These are phyloP conservation scores for Cheilosia pagana DNA, from an alignment of 2,888 invertebrate species.

Conservation along the genomic window DNA sequence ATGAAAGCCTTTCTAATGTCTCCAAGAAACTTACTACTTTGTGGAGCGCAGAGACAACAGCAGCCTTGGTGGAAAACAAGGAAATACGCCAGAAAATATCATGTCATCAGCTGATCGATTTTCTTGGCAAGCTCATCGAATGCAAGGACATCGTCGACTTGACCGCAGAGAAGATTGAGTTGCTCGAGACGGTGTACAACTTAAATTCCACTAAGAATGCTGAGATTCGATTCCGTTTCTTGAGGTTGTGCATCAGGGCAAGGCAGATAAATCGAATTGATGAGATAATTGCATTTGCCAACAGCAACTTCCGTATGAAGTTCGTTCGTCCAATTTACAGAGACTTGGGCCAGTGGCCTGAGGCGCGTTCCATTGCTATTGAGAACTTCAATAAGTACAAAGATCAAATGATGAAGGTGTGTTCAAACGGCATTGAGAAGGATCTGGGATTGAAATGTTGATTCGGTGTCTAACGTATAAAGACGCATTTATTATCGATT, in stretches of 20 bases:
- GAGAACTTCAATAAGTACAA: slow-evolving; percentile 89
- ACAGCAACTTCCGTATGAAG: slow-evolving; percentile 95
- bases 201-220: slow-evolving; percentile 88
- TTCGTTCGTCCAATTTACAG: slow-evolving; percentile 94
- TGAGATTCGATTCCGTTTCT: slow-evolving; percentile 92
- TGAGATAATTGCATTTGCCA: slow-evolving; percentile 90
- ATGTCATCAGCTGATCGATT: slow-evolving; percentile 88
- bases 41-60: slow-evolving; percentile 85
- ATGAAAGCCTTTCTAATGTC: slow-evolving; percentile 87
- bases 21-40: slow-evolving; percentile 85
- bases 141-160: slow-evolving; percentile 83
- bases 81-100: slow-evolving; percentile 86
- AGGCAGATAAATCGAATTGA: slow-evolving; percentile 88
- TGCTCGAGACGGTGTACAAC: slow-evolving; percentile 87
- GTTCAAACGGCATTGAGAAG: slow-evolving; percentile 89
- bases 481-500: slow-evolving; percentile 54
- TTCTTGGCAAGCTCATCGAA: slow-evolving; percentile 88
- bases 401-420: slow-evolving; percentile 92
- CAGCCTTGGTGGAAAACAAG: slow-evolving; percentile 83
- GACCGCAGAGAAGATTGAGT: slow-evolving; percentile 84
- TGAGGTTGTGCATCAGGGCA: slow-evolving; percentile 90
- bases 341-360: slow-evolving; percentile 92
- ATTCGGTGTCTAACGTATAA: neutral
- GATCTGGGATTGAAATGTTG: slow-evolving; percentile 86
- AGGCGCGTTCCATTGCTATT: slow-evolving; percentile 87